Conservation (phyloP, 2,797 vertebrate genomes). For the Phoeniculus purpureus region DNA sequence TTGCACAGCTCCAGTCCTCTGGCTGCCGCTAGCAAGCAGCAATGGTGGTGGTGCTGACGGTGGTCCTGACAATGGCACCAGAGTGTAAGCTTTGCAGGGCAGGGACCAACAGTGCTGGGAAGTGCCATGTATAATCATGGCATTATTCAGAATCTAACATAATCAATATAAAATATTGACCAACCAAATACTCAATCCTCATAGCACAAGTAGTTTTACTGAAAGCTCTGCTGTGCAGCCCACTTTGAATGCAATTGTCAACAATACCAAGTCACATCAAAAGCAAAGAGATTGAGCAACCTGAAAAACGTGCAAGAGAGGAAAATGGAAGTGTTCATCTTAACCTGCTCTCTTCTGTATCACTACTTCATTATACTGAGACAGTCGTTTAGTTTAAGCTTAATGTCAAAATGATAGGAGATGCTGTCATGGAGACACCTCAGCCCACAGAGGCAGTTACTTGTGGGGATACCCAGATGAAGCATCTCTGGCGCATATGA, state of each 20-base stretch:
- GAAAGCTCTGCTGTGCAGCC: background rate
- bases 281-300: background rate
- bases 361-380: background rate
- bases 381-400: background rate
- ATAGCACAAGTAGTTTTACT: background rate
- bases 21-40: fast-evolving
- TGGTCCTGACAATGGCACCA: background rate
- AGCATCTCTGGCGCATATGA: background rate
- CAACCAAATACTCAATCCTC: fast-evolving
- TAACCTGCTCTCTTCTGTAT: background rate
- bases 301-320: background rate
- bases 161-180: background rate
- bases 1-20: background rate
- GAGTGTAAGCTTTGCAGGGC: background rate
- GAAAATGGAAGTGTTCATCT: background rate
- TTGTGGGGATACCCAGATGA: background rate
- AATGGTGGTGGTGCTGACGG: background rate
- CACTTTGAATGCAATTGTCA: background rate
- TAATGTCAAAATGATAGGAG: background rate
- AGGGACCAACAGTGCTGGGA: background rate
- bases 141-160: background rate
- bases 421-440: background rate
- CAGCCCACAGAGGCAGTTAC: background rate
- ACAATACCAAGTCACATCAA: background rate
- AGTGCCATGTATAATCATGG: fast-evolving